These are phyloP conservation scores for Eulemur macaco DNA, from an alignment of 2,113 vertebrate species.

Conservation along the genomic window DNA sequence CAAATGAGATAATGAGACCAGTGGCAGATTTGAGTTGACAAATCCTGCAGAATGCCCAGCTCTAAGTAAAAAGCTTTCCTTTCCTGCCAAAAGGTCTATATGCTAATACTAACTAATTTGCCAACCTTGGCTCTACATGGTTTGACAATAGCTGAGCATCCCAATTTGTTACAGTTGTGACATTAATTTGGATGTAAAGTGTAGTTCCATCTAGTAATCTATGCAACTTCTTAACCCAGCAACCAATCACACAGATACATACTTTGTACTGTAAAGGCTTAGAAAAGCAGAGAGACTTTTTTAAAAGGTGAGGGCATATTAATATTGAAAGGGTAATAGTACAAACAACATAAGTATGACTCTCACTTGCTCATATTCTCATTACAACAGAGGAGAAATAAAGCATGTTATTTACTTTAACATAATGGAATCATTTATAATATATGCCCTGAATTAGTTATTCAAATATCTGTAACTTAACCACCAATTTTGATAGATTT, in stretches of 20 bases:
- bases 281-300: constrained; percentile 27
- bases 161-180: constrained; percentile 84
- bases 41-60: constrained; percentile 82
- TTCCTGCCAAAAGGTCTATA: constrained; percentile 87
- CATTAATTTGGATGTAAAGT: constrained; percentile 84
- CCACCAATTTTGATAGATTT: neutral
- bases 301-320: neutral
- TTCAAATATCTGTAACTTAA: neutral
- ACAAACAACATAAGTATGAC: neutral
- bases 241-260: constrained; percentile 52
- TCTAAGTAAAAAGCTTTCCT: constrained; percentile 81
- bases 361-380: neutral
- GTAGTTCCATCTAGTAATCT: constrained; percentile 72
- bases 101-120: constrained; percentile 89
- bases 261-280: constrained; percentile 2
- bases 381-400: neutral
- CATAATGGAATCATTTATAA: neutral
- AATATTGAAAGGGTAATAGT: neutral
- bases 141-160: constrained; percentile 82
- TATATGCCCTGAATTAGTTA: neutral
- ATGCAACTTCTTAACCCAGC: constrained; percentile 66
- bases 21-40: constrained; percentile 84
- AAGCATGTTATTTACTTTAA: neutral
- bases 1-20: constrained; percentile 88
- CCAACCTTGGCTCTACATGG: constrained; percentile 81